These are phyloP conservation scores for Bos indicus DNA, from an alignment of 2,113 vertebrate species.

Conservation along the genomic window DNA sequence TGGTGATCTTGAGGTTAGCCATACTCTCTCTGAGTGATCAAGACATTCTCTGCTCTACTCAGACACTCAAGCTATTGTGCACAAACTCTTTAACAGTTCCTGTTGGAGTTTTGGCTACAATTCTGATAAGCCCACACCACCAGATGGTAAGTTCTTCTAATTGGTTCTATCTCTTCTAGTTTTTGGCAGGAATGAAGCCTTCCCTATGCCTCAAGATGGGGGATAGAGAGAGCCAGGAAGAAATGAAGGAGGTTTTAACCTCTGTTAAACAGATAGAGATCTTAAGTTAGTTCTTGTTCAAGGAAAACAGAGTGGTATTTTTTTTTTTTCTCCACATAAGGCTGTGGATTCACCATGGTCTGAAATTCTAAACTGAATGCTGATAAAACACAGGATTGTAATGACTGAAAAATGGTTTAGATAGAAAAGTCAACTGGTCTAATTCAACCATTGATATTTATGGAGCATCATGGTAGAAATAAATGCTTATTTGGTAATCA, in stretches of 20 bases:
- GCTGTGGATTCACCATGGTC: background rate
- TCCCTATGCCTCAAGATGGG: background rate
- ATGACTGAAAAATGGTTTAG: background rate
- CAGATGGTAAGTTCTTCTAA: conserved; percentile 66
- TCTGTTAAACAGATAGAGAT: conserved; percentile 1
- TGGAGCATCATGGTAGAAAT: background rate
- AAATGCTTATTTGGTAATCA: background rate
- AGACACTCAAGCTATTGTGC: background rate
- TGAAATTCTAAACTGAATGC: background rate
- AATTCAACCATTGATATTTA: background rate
- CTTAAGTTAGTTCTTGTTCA: background rate
- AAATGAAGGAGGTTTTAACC: conserved; percentile 41
- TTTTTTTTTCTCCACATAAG: background rate
- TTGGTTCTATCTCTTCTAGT: conserved; percentile 54
- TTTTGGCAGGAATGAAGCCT: conserved; percentile 50
- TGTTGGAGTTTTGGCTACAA: conserved; percentile 55
- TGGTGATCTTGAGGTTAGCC: background rate
- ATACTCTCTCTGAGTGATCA: background rate
- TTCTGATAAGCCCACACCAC: conserved; percentile 47
- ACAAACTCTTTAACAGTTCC: conserved; percentile 46
- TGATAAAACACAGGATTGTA: background rate
- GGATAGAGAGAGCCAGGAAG: background rate
- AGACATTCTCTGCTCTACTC: background rate
- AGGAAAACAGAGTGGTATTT: background rate
- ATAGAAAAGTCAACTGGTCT: background rate